These are phyloP conservation scores for Schizotus pectinicornis DNA, from an alignment of 2,888 invertebrate species.

Conservation along the genomic window DNA sequence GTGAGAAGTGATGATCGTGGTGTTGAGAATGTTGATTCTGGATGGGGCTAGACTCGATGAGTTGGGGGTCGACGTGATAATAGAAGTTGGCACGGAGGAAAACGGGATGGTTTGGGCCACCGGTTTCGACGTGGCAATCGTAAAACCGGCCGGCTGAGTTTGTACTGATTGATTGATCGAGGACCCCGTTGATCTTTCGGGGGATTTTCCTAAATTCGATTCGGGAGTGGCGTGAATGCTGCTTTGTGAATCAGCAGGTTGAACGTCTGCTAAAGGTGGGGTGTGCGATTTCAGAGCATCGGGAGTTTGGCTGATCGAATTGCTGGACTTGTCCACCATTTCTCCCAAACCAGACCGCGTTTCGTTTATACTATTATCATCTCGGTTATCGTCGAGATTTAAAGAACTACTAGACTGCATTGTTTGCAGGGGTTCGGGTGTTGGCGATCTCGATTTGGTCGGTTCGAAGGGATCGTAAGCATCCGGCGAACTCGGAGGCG, in stretches of 20 bases:
- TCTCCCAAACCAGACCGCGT: slow-evolving; percentile 33
- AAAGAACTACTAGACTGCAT: slow-evolving; percentile 11
- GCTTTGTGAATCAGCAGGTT: slow-evolving; percentile 58
- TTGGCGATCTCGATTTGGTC: slow-evolving; percentile 78
- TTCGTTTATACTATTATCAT: slow-evolving; percentile 32
- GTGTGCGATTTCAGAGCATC: slow-evolving; percentile 49
- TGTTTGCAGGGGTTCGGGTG: slow-evolving; percentile 59
- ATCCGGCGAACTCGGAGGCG: slow-evolving; percentile 76
- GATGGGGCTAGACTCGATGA: slow-evolving; percentile 47
- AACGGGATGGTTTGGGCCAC: slow-evolving; percentile 52
- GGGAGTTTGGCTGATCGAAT: slow-evolving; percentile 34
- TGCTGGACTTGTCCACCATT: slow-evolving; percentile 43
- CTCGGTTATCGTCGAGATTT: slow-evolving; percentile 36
- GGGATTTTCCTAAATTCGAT: slow-evolving; percentile 44
- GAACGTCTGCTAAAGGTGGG: slow-evolving; percentile 53
- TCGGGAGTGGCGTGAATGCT: slow-evolving; percentile 51
- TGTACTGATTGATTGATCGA: slow-evolving; percentile 44
- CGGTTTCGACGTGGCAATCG: slow-evolving; percentile 48
- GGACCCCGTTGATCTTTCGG: slow-evolving; percentile 36
- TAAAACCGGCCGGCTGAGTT: slow-evolving; percentile 37
- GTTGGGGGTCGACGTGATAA: slow-evolving; percentile 54
- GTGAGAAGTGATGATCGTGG: slow-evolving; percentile 49
- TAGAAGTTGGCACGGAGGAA: slow-evolving; percentile 48
- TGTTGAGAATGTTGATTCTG: slow-evolving; percentile 54
- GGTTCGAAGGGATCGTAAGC: slow-evolving; percentile 93